A percentile compares a stretch with the other conserved stretches of the same genome.
Conservation (phyloP, 1,140 invertebrate genomes). For the Dufourea novaeangliae region DNA sequence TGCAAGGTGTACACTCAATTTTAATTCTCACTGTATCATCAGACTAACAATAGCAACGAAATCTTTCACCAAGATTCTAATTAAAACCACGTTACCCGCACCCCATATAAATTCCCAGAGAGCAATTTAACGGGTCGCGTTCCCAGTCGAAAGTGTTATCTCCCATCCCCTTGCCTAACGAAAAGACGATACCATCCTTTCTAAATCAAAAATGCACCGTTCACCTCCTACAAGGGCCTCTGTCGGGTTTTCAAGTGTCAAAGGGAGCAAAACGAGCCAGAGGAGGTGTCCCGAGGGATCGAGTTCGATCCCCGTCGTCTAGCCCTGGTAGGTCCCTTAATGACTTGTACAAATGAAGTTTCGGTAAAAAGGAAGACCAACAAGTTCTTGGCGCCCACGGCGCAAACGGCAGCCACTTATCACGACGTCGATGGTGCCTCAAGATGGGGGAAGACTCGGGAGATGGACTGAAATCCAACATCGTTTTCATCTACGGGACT, state of each 20-base stretch:
- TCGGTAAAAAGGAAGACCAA: constrained; percentile 66
- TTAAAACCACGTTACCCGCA: background rate
- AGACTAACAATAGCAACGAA: background rate
- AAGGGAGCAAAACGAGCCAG: constrained; percentile 37
- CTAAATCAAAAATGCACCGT: constrained; percentile 29
- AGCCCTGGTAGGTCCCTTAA: constrained; percentile 60
- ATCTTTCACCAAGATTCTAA: background rate
- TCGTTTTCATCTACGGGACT: constrained; percentile 71
- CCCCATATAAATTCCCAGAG: background rate
- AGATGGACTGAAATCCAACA: constrained; percentile 68
- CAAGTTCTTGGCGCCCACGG: constrained; percentile 48
- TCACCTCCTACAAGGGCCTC: constrained; percentile 18
- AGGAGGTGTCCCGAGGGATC: background rate
- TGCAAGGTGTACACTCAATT: too few relatives aligned
- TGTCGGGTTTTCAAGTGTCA: background rate
- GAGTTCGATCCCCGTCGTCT: constrained; percentile 46
- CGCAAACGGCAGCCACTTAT: constrained; percentile 71
- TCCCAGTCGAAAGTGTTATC: background rate
- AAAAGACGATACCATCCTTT: constrained; percentile 12
- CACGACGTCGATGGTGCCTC: constrained; percentile 68
- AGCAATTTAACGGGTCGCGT: background rate
- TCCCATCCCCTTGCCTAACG: background rate
- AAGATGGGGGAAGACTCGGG: constrained; percentile 42
- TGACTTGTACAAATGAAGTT: constrained; percentile 75
- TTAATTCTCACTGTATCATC: too few relatives aligned